Evolutionary conservation across 2,113 vertebrate genomes (phyloP), one percentile per base, ranked within the genome.

Genomic region (Pholis gunnellus): DNA sequence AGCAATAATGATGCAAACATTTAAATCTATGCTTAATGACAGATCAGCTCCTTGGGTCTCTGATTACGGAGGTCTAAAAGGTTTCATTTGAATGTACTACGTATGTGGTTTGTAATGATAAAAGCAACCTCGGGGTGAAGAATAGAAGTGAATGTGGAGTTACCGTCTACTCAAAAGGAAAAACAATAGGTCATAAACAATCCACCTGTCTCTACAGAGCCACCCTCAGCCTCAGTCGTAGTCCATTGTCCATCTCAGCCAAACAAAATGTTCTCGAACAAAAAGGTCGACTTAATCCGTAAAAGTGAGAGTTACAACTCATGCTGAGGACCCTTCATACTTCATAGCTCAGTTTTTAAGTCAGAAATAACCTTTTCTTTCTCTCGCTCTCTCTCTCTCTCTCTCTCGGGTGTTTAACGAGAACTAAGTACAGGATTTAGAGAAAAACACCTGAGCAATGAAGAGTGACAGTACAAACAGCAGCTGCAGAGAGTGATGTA

Each of bases 401-500:
- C 31, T 54, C 52, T 50, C 15, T 27, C 54, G 52, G n/a, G 42
- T 59, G 56, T 64, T 65, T 25, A 59, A 71, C 59, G 9, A 66
- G 29, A 9, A 60, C 34, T 22, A 15, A 46, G 6, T 65, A 0
- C 0, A 52, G 17, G 0, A 40, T 57, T 40, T 31, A 46, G 44
- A 54, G 42, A 69, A 52, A 27, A 17, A 60, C 60, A 68, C 27
- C 67, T 31, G 18, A 61, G 22, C 20, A 69, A n/a, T 22, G 65
- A 42, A 11, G 38, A 52, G 48, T 42, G 40, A 17, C 3, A 2
- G 15, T 7, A 66, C 60, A 20, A 20, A 22, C 50, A 72, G n/a
- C 81, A 79, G 78, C 87, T 82, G 82, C 31, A 68, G 0, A 9
- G 6, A 48, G 29, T 70, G 65, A 63, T 46, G 69, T 15, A 72